Conservation (phyloP, 1,140 invertebrate species). For the Aphidius gifuensis region DNA sequence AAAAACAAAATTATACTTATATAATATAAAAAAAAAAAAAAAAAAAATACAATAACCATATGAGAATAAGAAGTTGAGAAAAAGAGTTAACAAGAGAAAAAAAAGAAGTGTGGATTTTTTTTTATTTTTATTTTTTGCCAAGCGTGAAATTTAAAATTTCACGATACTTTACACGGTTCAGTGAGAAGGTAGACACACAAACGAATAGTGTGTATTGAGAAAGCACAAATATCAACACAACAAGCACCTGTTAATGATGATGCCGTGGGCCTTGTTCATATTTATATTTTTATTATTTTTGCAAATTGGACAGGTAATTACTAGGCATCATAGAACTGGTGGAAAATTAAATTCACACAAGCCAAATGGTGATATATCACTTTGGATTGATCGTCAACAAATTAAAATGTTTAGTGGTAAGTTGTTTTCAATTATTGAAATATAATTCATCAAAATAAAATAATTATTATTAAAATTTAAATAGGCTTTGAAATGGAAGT, state of each 20-base stretch:
- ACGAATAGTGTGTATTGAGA: constrained; percentile 9
- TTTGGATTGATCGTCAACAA: constrained; percentile 86
- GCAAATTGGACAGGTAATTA: constrained; percentile 30
- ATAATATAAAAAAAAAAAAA: not conserved
- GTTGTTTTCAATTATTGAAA: constrained; percentile 31
- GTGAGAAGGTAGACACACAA: not conserved
- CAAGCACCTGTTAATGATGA: constrained; percentile 26
- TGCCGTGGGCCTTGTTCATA: constrained; percentile 42
- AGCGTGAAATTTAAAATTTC: constrained; percentile 31
- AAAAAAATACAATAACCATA: not conserved
- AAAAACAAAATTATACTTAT: not conserved
- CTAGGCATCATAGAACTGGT: constrained; percentile 39
- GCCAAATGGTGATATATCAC: constrained; percentile 65
- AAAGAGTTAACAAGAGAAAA: not conserved
- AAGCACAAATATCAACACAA: constrained; percentile 11
- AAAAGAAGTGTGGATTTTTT: not conserved
- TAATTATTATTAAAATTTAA: not conserved
- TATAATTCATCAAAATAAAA: not conserved
- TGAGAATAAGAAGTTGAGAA: not conserved
- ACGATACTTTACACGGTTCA: constrained; percentile 18
- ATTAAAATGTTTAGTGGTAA: constrained; percentile 85
- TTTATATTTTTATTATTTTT: constrained; percentile 36
- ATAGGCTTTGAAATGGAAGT: constrained; percentile 83
- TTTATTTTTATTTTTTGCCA: not conserved
- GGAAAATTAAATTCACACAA: constrained; percentile 36